Conservation (phyloP, 2,888 invertebrate species). For the Tinea semifulvella region DNA sequence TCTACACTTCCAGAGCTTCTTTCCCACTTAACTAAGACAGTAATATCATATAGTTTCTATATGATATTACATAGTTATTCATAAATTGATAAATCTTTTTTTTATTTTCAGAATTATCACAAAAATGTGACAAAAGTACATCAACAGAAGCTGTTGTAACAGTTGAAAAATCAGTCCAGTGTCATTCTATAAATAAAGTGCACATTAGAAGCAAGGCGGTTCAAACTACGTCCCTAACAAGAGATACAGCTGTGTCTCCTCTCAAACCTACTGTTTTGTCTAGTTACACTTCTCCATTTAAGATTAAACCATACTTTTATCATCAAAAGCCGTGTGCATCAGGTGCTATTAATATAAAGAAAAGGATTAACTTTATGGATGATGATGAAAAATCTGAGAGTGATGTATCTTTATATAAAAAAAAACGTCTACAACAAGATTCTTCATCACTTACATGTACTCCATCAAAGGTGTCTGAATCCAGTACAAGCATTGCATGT, state of each 20-base stretch:
- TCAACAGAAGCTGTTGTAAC: conserved; percentile 13
- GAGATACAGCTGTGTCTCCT: conserved; percentile 13
- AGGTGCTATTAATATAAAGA: conserved; percentile 10
- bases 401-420: conserved; percentile 15
- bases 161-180: conserved; percentile 15
- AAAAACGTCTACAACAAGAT: conserved; percentile 8
- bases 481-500: conserved; percentile 14
- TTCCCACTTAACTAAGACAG: neutral
- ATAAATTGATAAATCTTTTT: conserved; percentile 8
- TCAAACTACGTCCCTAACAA: conserved; percentile 14
- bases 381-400: conserved; percentile 18
- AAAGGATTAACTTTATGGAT: conserved; percentile 14
- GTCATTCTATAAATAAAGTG: conserved; percentile 13
- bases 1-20: conserved; percentile 3
- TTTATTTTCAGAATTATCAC: conserved; percentile 12
- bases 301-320: conserved; percentile 13
- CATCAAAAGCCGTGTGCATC: conserved; percentile 12
- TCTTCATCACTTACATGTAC: conserved; percentile 10
- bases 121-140: conserved; percentile 13
- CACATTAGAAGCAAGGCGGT: conserved; percentile 16
- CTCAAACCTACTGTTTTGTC: conserved; percentile 10
- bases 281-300: conserved; percentile 16
- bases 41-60: neutral
- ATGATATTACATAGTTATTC: too few species aligned
- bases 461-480: conserved; percentile 15